Conservation (phyloP, 2,888 invertebrate genomes). For the Tachina grossa region DNA sequence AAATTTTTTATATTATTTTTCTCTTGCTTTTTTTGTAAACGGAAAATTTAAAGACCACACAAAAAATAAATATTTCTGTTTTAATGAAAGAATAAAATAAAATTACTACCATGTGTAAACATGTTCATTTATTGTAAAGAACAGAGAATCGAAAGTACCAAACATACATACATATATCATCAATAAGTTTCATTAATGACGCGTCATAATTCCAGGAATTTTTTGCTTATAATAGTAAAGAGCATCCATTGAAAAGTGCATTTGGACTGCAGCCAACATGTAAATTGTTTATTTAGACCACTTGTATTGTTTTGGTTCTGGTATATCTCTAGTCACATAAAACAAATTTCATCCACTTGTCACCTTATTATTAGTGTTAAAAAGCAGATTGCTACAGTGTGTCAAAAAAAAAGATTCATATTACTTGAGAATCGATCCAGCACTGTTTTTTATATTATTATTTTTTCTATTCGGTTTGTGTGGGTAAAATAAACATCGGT, state of each 20-base stretch:
- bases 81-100: not conserved
- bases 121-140: conserved; percentile 21
- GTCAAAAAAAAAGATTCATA: conserved; percentile 52
- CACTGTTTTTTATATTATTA: not conserved
- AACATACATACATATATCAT: conserved; percentile 28
- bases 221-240: not conserved
- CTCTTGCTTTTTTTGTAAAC: conserved; percentile 26
- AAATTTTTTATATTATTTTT: conserved; percentile 17
- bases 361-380: conserved; percentile 63
- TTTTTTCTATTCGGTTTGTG: conserved; percentile 11
- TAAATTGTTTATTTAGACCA: conserved; percentile 42
- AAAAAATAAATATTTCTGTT: conserved; percentile 6
- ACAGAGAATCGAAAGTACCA: not conserved
- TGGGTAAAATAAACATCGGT: conserved; percentile 53
- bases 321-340: conserved; percentile 38
- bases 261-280: conserved; percentile 33
- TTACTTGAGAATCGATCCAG: conserved; percentile 17
- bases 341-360: conserved; percentile 60
- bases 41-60: conserved; percentile 47
- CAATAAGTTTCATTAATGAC: conserved; percentile 35
- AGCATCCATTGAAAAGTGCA: not conserved
- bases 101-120: not conserved
- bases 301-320: conserved; percentile 36
- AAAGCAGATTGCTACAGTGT: conserved; percentile 21
- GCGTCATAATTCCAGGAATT: conserved; percentile 63